Evolutionary conservation across 2,113 vertebrate genomes (phyloP).

Genomic region (Isurus oxyrinchus): DNA sequence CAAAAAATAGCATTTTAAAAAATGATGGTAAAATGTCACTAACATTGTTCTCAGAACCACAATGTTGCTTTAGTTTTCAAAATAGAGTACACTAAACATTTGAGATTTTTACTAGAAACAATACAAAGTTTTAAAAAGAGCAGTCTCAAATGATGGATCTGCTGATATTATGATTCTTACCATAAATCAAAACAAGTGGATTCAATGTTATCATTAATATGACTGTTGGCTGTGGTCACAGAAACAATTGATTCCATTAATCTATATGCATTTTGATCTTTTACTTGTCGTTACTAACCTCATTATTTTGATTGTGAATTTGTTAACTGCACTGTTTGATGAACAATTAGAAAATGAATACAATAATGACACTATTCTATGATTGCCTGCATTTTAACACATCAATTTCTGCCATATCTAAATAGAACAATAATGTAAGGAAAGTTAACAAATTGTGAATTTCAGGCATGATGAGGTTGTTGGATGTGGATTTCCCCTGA

Average conservation of each 20-base stretch:
- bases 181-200: background rate
- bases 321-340: background rate
- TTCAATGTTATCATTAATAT: constrained; percentile 1
- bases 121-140: background rate
- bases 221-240: background rate
- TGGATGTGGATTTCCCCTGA: background rate
- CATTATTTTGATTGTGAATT: background rate
- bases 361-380: background rate
- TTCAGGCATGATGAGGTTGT: background rate
- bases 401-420: background rate
- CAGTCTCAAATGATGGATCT: background rate
- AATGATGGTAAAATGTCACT: background rate
- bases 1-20: background rate
- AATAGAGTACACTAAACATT: background rate
- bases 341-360: background rate
- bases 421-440: background rate
- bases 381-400: background rate
- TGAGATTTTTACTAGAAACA: background rate
- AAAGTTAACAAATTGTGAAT: background rate
- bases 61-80: background rate
- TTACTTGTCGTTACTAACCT: background rate
- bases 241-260: background rate
- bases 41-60: background rate
- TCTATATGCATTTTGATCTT: background rate
- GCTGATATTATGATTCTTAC: background rate